These are phyloP conservation scores for Litocranius walleri DNA, from an alignment of 2,113 vertebrate genomes.

Conservation along the genomic window DNA sequence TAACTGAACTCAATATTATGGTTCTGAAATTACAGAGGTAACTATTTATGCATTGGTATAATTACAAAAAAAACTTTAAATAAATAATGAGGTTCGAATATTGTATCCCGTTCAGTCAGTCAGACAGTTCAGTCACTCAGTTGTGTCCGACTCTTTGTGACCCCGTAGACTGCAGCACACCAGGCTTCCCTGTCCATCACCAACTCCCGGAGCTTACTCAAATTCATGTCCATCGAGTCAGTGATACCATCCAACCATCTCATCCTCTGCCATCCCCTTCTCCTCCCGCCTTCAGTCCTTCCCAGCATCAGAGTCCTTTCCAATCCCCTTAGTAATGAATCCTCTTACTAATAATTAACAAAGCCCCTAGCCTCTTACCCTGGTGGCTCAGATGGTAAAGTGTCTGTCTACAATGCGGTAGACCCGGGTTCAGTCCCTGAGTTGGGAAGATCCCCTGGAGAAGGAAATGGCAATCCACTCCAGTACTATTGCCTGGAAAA, in stretches of 20 bases:
- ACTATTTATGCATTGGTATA: background rate
- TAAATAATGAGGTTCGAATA: background rate
- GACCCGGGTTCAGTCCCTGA: too few relatives aligned
- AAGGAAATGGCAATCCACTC: too few relatives aligned
- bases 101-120: background rate
- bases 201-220: background rate
- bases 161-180: background rate
- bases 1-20: background rate
- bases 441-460: too few relatives aligned
- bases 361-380: background rate
- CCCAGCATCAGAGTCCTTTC: background rate
- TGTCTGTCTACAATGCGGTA: too few relatives aligned
- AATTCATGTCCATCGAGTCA: background rate
- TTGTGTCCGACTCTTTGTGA: background rate
- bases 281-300: background rate
- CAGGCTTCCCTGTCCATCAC: background rate
- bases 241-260: background rate
- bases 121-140: background rate
- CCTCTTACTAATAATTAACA: background rate
- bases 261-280: background rate
- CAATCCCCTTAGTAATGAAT: background rate
- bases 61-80: background rate
- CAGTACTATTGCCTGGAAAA: too few relatives aligned
- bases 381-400: too few relatives aligned
- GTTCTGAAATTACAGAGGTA: background rate